These are phyloP conservation scores for Hylaea fasciaria DNA, from an alignment of 2,888 invertebrate genomes.

Conservation along the genomic window DNA sequence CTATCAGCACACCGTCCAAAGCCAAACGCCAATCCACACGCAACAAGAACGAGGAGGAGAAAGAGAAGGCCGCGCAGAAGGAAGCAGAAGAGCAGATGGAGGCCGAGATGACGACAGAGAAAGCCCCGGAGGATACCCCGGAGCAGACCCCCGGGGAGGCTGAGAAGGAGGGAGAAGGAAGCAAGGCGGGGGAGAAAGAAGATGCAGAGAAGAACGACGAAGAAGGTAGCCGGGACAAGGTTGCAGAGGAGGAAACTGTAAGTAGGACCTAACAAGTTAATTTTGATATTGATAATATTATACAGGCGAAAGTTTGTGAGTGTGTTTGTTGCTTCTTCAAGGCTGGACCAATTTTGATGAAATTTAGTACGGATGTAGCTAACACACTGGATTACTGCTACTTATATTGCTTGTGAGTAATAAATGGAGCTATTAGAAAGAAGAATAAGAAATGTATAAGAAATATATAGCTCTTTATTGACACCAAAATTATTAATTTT, in stretches of 20 bases:
- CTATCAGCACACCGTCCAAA: conserved; percentile 52
- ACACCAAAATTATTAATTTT: too few relatives aligned
- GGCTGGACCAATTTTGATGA: too few relatives aligned
- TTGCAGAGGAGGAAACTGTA: conserved; percentile 31
- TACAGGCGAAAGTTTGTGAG: too few relatives aligned
- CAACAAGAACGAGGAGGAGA: conserved; percentile 64
- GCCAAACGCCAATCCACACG: conserved; percentile 61
- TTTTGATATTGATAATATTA: too few relatives aligned
- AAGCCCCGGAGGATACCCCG: conserved; percentile 35
- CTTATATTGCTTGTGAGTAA: too few relatives aligned
- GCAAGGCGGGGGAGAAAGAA: conserved; percentile 18
- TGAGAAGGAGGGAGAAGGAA: conserved; percentile 9
- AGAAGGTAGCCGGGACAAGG: not conserved
- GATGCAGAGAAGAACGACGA: conserved; percentile 25
- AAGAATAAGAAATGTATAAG: too few relatives aligned
- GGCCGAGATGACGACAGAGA: not conserved
- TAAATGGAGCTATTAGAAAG: too few relatives aligned
- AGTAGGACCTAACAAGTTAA: conserved; percentile 9
- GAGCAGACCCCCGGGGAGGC: conserved; percentile 28
- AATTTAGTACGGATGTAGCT: too few relatives aligned
- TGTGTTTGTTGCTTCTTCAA: too few relatives aligned
- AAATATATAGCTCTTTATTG: too few relatives aligned
- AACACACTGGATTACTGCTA: too few relatives aligned
- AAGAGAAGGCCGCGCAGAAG: conserved; percentile 50
- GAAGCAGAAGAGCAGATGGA: conserved; percentile 40